Evolutionary conservation across 2,113 vertebrate species (phyloP).

Genomic region (Xyrauchen texanus): DNA sequence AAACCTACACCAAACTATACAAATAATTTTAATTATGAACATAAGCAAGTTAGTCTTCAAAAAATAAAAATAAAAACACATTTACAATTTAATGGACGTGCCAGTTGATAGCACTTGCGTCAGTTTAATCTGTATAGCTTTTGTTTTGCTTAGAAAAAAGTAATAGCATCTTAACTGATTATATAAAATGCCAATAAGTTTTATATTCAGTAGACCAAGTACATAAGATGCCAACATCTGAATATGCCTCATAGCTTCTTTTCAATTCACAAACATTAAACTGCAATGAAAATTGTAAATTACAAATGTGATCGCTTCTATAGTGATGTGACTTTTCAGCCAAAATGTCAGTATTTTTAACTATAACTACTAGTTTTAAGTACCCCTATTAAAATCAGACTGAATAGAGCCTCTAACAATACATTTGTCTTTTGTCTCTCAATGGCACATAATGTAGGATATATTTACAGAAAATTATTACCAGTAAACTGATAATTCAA

Average conservation of each 20-base stretch:
- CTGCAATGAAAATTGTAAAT: neutral
- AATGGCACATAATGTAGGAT: conserved; percentile 44
- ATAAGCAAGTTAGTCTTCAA: neutral
- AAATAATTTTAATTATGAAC: conserved; percentile 38
- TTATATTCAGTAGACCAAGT: too few relatives aligned
- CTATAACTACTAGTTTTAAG: neutral
- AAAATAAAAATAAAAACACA: conserved; percentile 26
- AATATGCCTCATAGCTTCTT: neutral
- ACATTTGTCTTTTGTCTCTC: neutral
- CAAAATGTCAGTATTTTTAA: too few relatives aligned
- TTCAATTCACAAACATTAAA: neutral
- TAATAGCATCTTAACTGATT: too few relatives aligned
- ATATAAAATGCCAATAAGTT: too few relatives aligned
- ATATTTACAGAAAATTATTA: neutral
- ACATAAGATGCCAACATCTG: neutral
- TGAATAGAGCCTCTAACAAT: neutral
- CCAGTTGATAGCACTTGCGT: neutral
- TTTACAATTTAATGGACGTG: conserved; percentile 26
- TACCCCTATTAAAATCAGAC: too few relatives aligned
- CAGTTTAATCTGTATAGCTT: neutral
- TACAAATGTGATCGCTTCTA: neutral
- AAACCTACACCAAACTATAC: conserved; percentile 52
- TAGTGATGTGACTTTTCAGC: too few relatives aligned
- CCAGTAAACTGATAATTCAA: neutral
- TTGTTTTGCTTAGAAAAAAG: conserved; percentile 1